Base-by-base conservation (phyloP, 1,140 invertebrate species). In the Colletes gigas region DNA sequence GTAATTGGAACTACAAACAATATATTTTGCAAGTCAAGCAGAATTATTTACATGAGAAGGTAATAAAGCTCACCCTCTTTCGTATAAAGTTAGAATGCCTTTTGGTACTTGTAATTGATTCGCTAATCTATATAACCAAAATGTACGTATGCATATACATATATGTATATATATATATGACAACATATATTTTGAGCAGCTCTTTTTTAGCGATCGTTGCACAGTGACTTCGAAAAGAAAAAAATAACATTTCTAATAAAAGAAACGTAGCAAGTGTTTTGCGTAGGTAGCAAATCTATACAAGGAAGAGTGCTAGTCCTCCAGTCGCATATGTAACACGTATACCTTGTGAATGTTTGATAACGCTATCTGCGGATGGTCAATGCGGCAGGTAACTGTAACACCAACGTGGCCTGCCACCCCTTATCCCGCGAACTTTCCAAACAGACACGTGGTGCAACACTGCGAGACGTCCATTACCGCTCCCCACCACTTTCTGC, bases 241-340 rank as follows among this genome's bases (percentile, higher is more conserved):
- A 17, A 17, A 72, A 30, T 62, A 67, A n/a, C 0, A 19, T 57
- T 21, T 2, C 14, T 65, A 66, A 0, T 10, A 76, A 71, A 2
- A 41, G 10, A 44, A 67, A 14, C 15, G 15, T 41, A 72, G 15
- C 8, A 7, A 54, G 54, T 7, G n/a, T 65, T 47, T 76, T 4
- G n/a, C 8, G 3, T 50, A 17, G 15, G 44, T 21, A 21, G 9
- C 17, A 65, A 68, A 63, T 8, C 14, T 55, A 30, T 41, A 50
- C 41, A 63, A 57, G n/a, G 50, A 39, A 52, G 19, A 47, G 41
- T 63, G 4, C 17, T 12, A 21, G 83, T 83, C 78, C 84, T 90
- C 91, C 90, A 92, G 86, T 92, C 79, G 79, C 88, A 86, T 89
- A 86, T 86, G 84, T 88, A 90, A 92, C 90, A 92, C 91, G 90